phyloP scores from a whole-genome alignment of 2,888 invertebrate species.

The Campaea margaritaria region DNA sequence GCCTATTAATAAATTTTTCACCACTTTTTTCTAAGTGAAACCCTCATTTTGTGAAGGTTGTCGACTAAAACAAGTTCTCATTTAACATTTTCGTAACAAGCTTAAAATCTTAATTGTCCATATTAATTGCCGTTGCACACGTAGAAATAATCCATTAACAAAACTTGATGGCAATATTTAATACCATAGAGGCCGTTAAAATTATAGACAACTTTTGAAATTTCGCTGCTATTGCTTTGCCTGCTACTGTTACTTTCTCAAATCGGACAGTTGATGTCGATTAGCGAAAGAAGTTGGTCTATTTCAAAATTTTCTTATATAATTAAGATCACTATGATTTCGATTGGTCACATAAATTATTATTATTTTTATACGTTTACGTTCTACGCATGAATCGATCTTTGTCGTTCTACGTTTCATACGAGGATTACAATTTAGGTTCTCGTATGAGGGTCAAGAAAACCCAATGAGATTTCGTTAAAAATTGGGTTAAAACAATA shows the following conservation, averaged over 20 bases:
- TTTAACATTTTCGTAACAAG: constrained; percentile 33
- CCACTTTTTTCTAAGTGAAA: constrained; percentile 22
- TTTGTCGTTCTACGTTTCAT: no score
- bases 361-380: no score
- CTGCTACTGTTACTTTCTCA: constrained; percentile 21
- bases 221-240: neutral
- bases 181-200: constrained; percentile 15
- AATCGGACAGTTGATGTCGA: neutral
- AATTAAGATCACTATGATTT: no score
- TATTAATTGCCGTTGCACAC: constrained; percentile 32
- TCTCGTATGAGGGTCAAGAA: no score
- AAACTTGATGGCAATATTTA: constrained; percentile 20
- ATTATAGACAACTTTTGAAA: constrained; percentile 15
- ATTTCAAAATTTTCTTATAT: no score
- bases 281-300: neutral
- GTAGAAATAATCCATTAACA: constrained; percentile 30
- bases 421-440: no score
- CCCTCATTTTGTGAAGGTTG: constrained; percentile 30
- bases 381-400: no score
- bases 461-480: no score
- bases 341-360: no score
- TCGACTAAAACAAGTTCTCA: constrained; percentile 24
- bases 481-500: no score
- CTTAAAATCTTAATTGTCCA: constrained; percentile 30
- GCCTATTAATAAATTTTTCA: neutral